These are phyloP conservation scores for Microcebus griseorufus DNA, from an alignment of 2,113 vertebrate species.

Conservation along the genomic window DNA sequence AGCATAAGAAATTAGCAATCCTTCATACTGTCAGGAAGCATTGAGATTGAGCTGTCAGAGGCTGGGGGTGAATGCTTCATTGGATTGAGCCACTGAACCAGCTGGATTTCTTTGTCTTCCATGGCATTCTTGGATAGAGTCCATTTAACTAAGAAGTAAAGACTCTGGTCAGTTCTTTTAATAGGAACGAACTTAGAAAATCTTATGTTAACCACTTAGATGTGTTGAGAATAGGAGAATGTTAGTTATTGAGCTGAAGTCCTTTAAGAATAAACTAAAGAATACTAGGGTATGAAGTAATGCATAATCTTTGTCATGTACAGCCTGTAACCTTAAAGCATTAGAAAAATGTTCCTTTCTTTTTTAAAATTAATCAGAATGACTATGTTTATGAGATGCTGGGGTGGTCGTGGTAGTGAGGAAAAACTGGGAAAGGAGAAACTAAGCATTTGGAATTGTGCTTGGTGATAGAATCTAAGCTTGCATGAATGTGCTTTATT, in stretches of 20 bases:
- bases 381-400: neutral
- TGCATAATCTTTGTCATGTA: neutral
- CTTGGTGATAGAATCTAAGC: neutral
- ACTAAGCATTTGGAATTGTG: neutral
- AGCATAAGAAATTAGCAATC: conserved; percentile 48
- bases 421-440: neutral
- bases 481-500: neutral
- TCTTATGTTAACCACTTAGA: neutral
- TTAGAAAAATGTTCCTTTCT: neutral
- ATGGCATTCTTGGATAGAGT: conserved; percentile 32
- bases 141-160: conserved; percentile 64
- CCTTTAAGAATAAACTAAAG: conserved; percentile 31
- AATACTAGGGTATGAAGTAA: neutral
- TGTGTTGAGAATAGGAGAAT: neutral
- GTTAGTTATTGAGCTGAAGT: neutral
- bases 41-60: conserved; percentile 57
- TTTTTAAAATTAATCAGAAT: neutral
- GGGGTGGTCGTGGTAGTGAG: neutral
- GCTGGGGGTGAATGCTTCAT: conserved; percentile 38
- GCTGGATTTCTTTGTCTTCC: conserved; percentile 52
- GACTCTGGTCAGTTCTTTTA: conserved; percentile 51
- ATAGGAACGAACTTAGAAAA: neutral
- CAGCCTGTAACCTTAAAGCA: neutral
- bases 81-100: conserved; percentile 47
- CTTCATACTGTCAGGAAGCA: conserved; percentile 66